Percentiles rank a stretch among this genome's conserved stretches.
These are phyloP conservation scores for Denticeps clupeoides DNA, from an alignment of 2,797 vertebrate genomes.

Conservation along the genomic window DNA sequence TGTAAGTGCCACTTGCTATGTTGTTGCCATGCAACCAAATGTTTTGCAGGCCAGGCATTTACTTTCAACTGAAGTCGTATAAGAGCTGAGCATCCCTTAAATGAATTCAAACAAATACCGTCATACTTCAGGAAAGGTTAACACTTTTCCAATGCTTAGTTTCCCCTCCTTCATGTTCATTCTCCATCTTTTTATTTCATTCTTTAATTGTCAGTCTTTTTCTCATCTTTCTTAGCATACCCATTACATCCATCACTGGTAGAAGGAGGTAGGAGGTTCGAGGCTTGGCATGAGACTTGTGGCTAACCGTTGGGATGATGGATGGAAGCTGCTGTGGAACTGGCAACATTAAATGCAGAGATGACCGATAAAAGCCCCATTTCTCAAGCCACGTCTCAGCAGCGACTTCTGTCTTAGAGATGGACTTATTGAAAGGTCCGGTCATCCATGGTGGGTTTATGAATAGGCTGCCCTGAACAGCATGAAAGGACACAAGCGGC, in stretches of 20 bases:
- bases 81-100: conserved; percentile 44
- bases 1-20: conserved; percentile 36
- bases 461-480: conserved; percentile 35
- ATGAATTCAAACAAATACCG: conserved; percentile 37
- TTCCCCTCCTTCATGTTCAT: conserved; percentile 7
- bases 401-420: conserved; percentile 22
- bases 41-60: conserved; percentile 48
- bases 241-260: conserved; percentile 26
- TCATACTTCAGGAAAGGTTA: conserved; percentile 30
- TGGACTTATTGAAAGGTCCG: conserved; percentile 31
- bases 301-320: conserved; percentile 44
- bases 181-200: conserved; percentile 11
- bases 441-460: conserved; percentile 30
- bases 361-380: conserved; percentile 40
- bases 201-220: neutral
- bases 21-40: conserved; percentile 58
- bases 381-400: conserved; percentile 32
- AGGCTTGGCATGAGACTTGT: conserved; percentile 30
- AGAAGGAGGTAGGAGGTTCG: neutral
- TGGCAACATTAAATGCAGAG: conserved; percentile 30
- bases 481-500: conserved; percentile 31
- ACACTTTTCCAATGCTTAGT: no score
- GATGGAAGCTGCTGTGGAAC: conserved; percentile 25
- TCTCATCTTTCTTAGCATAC: neutral
- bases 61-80: conserved; percentile 36